Evolutionary conservation across 2,797 vertebrate genomes (phyloP).

Genomic region (Xiphophorus birchmanni): DNA sequence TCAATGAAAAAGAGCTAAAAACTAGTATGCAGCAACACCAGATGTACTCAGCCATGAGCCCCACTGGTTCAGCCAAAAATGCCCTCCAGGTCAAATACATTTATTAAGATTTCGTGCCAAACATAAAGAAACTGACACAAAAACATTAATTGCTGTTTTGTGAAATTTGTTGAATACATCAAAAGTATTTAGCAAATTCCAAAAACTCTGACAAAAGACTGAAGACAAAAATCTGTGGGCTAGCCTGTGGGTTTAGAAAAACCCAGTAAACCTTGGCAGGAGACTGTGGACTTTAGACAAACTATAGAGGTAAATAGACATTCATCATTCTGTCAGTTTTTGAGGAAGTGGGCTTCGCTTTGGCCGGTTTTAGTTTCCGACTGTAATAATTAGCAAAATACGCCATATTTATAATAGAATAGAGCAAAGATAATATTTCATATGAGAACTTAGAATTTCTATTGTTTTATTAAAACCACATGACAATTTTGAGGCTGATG

Average conservation of each 20-base stretch:
- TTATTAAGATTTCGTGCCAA: conserved; percentile 41
- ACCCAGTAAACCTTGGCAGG: neutral
- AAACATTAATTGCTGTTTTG: conserved; percentile 21
- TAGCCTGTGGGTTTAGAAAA: neutral
- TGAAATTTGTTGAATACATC: conserved; percentile 31
- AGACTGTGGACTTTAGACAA: neutral
- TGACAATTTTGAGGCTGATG: neutral
- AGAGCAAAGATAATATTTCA: conserved; percentile 7
- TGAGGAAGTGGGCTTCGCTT: neutral
- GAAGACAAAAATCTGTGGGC: neutral
- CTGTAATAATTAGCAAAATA: conserved; percentile 7
- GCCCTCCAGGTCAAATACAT: conserved; percentile 57
- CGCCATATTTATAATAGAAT: neutral
- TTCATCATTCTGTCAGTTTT: conserved; percentile 13
- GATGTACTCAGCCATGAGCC: conserved; percentile 43
- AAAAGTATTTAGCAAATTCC: conserved; percentile 32
- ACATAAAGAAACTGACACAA: conserved; percentile 37
- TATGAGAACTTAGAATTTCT: conserved; percentile 1
- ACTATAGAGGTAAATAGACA: conserved; percentile 3
- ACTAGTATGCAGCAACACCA: conserved; percentile 49
- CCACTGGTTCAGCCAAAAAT: conserved; percentile 64
- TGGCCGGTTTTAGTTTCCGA: conserved; percentile 9
- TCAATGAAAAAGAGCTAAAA: conserved; percentile 66
- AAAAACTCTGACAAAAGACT: conserved; percentile 6
- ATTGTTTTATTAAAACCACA: neutral